A percentile compares a stretch with the other conserved stretches of the same genome.
phyloP scores from a whole-genome alignment of 92 coral and sea anemone genomes.

The Epizoanthus illoricatus region DNA sequence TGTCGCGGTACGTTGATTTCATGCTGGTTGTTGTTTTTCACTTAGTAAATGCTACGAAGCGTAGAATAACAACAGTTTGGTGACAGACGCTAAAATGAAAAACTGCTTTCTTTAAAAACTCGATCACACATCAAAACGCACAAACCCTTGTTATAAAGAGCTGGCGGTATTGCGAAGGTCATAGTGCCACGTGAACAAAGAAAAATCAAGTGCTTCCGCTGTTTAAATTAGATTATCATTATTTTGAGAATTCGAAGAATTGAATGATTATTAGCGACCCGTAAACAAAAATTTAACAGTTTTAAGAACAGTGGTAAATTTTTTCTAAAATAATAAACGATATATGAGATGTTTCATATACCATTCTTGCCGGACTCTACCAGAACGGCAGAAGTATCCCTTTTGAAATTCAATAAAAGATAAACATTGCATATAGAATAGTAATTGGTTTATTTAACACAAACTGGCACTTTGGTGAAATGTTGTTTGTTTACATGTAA shows the following conservation, averaged over 20 bases:
- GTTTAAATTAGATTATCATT: not conserved
- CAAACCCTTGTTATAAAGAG: not conserved
- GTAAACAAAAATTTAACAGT: not conserved
- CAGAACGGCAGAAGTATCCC: too few relatives aligned
- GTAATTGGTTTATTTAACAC: too few relatives aligned
- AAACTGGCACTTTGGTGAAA: too few relatives aligned
- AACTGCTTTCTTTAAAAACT: not conserved
- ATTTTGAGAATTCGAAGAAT: not conserved
- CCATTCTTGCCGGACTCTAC: too few relatives aligned
- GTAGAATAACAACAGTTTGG: not conserved
- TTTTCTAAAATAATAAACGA: too few relatives aligned
- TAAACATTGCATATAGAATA: too few relatives aligned
- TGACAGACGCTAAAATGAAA: not conserved
- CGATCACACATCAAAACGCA: not conserved
- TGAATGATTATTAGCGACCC: not conserved
- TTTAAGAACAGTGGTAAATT: not conserved
- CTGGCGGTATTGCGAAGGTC: not conserved
- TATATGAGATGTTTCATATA: too few relatives aligned
- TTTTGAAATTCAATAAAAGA: too few relatives aligned
- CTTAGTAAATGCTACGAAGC: too few relatives aligned
- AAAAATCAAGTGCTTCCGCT: not conserved
- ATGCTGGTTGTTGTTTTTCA: conserved; percentile 1
- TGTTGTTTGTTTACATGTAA: too few relatives aligned
- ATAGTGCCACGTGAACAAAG: conserved; percentile 8
- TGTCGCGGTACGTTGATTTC: conserved; percentile 45